phyloP scores from a whole-genome alignment of 2,888 invertebrate species.

The Dasysyrphus tricinctus region DNA sequence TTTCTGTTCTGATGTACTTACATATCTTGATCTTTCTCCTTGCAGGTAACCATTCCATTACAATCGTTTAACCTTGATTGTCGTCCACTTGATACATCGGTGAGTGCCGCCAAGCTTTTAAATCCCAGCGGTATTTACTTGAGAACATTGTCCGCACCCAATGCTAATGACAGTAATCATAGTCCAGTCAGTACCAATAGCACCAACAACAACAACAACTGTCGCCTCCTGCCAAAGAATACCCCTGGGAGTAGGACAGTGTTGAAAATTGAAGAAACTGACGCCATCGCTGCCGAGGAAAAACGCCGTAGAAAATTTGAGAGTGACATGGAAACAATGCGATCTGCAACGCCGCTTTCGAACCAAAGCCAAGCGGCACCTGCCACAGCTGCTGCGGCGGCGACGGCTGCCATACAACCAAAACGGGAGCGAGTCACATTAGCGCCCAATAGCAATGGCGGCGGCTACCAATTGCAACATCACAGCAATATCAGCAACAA shows the following conservation, averaged over 20 bases:
- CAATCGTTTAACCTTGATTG: slow-evolving; percentile 83
- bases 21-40: slow-evolving; percentile 9
- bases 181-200: slow-evolving; percentile 35
- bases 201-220: slow-evolving; percentile 37
- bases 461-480: slow-evolving; percentile 76
- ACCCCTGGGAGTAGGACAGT: slow-evolving; percentile 76
- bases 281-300: slow-evolving; percentile 54
- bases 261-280: slow-evolving; percentile 81
- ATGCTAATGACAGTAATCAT: slow-evolving; percentile 76
- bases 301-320: slow-evolving; percentile 81
- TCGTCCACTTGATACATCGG: slow-evolving; percentile 79
- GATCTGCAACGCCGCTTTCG: slow-evolving; percentile 75
- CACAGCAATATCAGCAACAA: slow-evolving; percentile 8
- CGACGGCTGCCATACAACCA: slow-evolving; percentile 75
- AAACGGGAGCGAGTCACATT: slow-evolving; percentile 82
- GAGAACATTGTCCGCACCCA: slow-evolving; percentile 82
- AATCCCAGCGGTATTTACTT: slow-evolving; percentile 79
- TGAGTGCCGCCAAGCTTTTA: slow-evolving; percentile 73
- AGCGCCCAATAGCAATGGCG: slow-evolving; percentile 78
- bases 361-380: slow-evolving; percentile 77
- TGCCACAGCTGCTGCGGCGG: slow-evolving; percentile 63
- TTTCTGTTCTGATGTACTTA: slow-evolving; percentile 17
- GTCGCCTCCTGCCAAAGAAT: slow-evolving; percentile 72
- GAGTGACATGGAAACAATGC: slow-evolving; percentile 81
- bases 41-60: slow-evolving; percentile 83